Evolutionary conservation across 2,888 invertebrate genomes (phyloP), one percentile per base, ranked within the genome.

Genomic region (Agriopis marginaria): DNA sequence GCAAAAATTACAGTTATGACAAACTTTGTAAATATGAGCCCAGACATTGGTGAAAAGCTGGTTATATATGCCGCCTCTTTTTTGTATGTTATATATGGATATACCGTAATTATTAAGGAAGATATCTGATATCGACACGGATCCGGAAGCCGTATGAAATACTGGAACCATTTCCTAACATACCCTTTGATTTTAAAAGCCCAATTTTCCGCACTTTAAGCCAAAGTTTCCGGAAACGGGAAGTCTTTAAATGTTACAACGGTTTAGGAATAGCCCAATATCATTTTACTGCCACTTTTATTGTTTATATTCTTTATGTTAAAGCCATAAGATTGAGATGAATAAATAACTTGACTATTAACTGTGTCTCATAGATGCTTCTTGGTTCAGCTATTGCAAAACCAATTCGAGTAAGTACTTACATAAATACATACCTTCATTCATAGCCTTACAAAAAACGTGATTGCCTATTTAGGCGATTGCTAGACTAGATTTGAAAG

Each of bases 191-290:
- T 62, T 66, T 47, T 51, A 54, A 69, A 56, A 39, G 56, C 69
- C 55, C 55, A 47, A 67, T 67, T 71, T 67, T 71, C 70, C 61
- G 66, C 70, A 63, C 17, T 67, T 63, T 56, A 23, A 45, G 45
- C 60, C 40, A 40, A 53, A 51, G 51, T 60, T 60, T 17, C 44
- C 23, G 32, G 49, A 69, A 65, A 56, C 49, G 61, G 61, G 56
- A 65, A 65, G 64, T 65, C 17, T 65, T 67, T 67, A 50, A 62
- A 63, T 40, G 60, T 23, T 58, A 50, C 49, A 60, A 50, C 49
- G 60, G 61, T 51, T 64, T 50, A 12, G 51, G 14, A 39, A 51
- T 14, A 17, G 14, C 54, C 9, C 42, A 64, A 63, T 53, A 47
- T 62, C 42, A 12, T 59, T 54, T 59, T 63, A 68, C 63, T 54